Evolutionary conservation across 2,797 vertebrate species (phyloP), one percentile per base, ranked within the genome.

Genomic region (Labroides dimidiatus): DNA sequence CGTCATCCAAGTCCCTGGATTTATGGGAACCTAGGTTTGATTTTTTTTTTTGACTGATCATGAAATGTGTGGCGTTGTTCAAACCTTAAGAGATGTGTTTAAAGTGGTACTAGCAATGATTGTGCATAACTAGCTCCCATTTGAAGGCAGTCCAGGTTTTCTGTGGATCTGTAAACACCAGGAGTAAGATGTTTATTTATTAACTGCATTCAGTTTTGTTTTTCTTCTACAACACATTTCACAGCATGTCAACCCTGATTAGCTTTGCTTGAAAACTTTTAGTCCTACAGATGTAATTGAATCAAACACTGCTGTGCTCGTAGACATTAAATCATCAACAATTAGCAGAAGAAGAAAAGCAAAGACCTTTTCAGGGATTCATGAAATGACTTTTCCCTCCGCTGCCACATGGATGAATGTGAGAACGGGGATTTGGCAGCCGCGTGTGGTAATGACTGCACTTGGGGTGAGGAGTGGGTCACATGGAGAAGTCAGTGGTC

Each of bases 401-500:
- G 30, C 44, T 2, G 23, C 4, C 42, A 64, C 59, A 59, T 30
- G 45, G 75, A 82, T 55, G 45, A 78, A 69, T 33, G 37, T 69
- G 69, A 73, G 56, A 60, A 37, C 24, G 54, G 54, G 30, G 55
- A 60, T 52, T 23, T 41, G 59, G 54, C 61, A 41, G 48, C 14
- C 1, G 3, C 30, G 30, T 44, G 52, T 33, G 3, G n/a, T 65
- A 41, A 64, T 55, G 82, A 56, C 75, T 76, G 66, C 47, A 15
- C 42, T 68, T 56, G 33, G 58, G 72, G 39, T 19, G 51, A 68
- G 71, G 55, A 80, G 44, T 2, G 13, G 73, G 75, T 84, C 69
- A 54, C 62, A 66, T 4, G 23, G 68, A 72, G 70, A 81, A 58
- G 51, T 52, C 70, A 53, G 45, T 10, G 80, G 85, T 91, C 88